Evolutionary conservation across 2,888 invertebrate species (phyloP).

Genomic region (Catocala fraxini): DNA sequence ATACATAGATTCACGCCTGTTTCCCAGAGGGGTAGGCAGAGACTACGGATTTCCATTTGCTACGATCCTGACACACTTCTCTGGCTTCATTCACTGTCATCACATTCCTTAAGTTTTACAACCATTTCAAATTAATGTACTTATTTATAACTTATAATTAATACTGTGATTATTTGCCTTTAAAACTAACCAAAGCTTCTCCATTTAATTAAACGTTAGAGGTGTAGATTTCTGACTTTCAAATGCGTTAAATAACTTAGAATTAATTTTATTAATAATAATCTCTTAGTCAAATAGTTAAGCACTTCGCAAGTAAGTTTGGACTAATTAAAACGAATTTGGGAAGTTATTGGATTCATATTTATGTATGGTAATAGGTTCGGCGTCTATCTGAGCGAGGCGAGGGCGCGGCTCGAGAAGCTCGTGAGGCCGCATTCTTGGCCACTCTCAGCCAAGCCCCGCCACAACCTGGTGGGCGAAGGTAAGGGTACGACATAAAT

Average conservation of each 20-base stretch:
- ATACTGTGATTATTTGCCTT: too few species aligned
- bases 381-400: slow-evolving; percentile 94
- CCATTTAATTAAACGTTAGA: neutral
- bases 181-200: too few species aligned
- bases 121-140: too few species aligned
- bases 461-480: slow-evolving; percentile 91
- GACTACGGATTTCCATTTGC: too few species aligned
- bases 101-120: too few species aligned
- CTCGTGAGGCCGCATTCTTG: slow-evolving; percentile 93
- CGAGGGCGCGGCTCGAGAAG: slow-evolving; percentile 92
- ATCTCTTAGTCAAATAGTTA: slow-evolving; percentile 13
- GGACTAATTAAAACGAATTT: slow-evolving; percentile 8
- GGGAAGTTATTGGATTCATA: slow-evolving; percentile 7
- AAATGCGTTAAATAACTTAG: slow-evolving; percentile 3
- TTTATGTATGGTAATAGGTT: slow-evolving; percentile 78
- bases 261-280: slow-evolving; percentile 9
- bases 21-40: too few species aligned
- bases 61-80: too few species aligned
- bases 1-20: too few species aligned
- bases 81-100: too few species aligned
- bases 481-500: slow-evolving; percentile 55
- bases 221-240: neutral
- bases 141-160: too few species aligned
- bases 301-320: slow-evolving; percentile 3
- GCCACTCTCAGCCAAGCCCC: slow-evolving; percentile 93